Evolutionary conservation across 35 echinoderm and acorn worm genomes (phyloP).

Genomic region (Patiria miniata): DNA sequence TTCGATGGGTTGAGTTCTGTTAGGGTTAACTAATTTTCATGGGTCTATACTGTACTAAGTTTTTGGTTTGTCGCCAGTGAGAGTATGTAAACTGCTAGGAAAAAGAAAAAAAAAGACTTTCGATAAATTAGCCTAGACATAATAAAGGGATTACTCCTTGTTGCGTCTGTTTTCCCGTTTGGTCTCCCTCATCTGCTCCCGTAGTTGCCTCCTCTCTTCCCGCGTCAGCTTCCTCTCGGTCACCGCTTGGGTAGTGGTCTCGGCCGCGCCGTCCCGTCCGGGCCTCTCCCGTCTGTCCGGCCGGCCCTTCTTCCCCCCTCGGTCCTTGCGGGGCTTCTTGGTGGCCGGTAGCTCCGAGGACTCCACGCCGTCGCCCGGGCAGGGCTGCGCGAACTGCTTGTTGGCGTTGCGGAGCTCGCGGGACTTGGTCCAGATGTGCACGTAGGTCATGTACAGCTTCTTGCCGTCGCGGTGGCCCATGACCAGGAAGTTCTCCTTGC

Average conservation of each 20-base stretch:
- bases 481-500: slow-evolving; percentile 63
- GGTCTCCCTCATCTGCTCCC: background rate
- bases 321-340: background rate
- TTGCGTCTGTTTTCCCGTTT: background rate
- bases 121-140: too few relatives aligned
- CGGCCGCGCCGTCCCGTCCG: background rate
- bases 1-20: too few relatives aligned
- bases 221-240: slow-evolving; percentile 17
- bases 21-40: too few relatives aligned
- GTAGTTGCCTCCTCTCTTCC: slow-evolving; percentile 35
- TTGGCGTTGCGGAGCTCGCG: slow-evolving; percentile 71
- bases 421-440: slow-evolving; percentile 77
- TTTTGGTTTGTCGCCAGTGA: too few relatives aligned
- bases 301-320: background rate
- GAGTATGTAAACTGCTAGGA: too few relatives aligned
- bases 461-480: slow-evolving; percentile 84
- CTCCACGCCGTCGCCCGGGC: slow-evolving; percentile 34
- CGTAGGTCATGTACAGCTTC: slow-evolving; percentile 87
- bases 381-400: slow-evolving; percentile 45
- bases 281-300: background rate
- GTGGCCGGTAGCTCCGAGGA: slow-evolving; percentile 21
- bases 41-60: too few relatives aligned
- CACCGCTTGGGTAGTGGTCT: background rate
- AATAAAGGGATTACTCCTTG: background rate
- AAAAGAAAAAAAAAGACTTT: too few relatives aligned